These are phyloP conservation scores for Trichoplusia ni DNA, from an alignment of 1,140 invertebrate species.

Conservation along the genomic window DNA sequence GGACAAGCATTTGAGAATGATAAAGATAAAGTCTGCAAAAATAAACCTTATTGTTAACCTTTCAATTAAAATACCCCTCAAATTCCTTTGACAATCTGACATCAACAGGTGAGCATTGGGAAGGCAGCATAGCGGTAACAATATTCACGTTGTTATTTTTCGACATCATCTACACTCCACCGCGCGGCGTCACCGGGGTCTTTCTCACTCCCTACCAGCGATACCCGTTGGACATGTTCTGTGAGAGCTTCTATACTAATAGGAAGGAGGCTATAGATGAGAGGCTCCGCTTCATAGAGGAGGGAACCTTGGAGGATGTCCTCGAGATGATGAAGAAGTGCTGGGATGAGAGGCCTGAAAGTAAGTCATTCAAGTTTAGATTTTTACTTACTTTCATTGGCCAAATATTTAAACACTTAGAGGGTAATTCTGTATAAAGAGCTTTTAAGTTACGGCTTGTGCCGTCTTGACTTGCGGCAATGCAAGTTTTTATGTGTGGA, in stretches of 20 bases:
- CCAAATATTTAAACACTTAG: too few species aligned
- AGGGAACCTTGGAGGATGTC: slow-evolving; percentile 65
- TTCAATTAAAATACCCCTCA: too few species aligned
- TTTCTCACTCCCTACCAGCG: slow-evolving; percentile 86
- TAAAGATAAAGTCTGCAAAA: too few species aligned
- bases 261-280: slow-evolving; percentile 83
- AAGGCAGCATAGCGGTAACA: slow-evolving; percentile 85
- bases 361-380: too few species aligned
- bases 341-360: slow-evolving; percentile 65
- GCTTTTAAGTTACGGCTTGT: too few species aligned
- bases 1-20: too few species aligned
- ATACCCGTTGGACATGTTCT: slow-evolving; percentile 86
- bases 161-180: slow-evolving; percentile 87
- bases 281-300: slow-evolving; percentile 76
- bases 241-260: slow-evolving; percentile 84
- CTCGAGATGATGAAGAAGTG: slow-evolving; percentile 58
- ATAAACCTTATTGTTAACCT: slow-evolving; percentile 20
- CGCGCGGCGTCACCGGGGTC: slow-evolving; percentile 78
- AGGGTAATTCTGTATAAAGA: too few species aligned
- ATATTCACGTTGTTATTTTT: slow-evolving; percentile 89
- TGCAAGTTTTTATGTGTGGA: too few species aligned
- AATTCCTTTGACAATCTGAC: too few species aligned
- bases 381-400: too few species aligned
- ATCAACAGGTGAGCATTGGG: slow-evolving; percentile 85
- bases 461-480: too few species aligned